These are phyloP conservation scores for Eristalinus sepulchralis DNA, from an alignment of 2,888 invertebrate genomes.

Conservation along the genomic window DNA sequence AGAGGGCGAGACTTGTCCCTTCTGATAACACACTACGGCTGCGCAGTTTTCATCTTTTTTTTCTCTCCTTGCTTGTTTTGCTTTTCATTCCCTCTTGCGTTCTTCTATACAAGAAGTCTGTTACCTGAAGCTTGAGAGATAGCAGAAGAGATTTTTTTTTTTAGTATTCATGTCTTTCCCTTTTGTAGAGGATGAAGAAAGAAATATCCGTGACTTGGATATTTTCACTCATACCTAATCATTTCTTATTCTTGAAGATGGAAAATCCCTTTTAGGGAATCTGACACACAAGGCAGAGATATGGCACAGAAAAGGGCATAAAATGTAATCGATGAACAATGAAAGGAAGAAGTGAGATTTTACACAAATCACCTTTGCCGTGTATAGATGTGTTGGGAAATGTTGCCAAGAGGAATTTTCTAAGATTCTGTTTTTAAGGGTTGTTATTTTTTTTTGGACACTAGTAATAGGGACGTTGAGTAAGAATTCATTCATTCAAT, in stretches of 20 bases:
- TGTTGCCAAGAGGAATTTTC: neutral
- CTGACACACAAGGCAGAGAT: constrained; percentile 3
- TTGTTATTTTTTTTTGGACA: neutral
- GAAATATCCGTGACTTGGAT: neutral
- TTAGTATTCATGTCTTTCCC: constrained; percentile 9
- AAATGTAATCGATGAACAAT: neutral
- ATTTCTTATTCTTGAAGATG: neutral
- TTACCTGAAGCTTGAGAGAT: constrained; percentile 8
- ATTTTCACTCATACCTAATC: neutral
- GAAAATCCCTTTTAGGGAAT: constrained; percentile 1
- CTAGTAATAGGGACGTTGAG: neutral
- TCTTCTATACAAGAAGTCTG: neutral
- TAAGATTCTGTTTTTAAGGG: neutral
- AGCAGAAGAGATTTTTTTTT: neutral
- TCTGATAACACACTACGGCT: constrained; percentile 30
- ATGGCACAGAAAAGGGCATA: constrained; percentile 10
- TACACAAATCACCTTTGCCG: neutral
- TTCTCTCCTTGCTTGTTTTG: neutral
- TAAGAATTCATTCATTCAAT: neutral
- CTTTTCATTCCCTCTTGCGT: neutral
- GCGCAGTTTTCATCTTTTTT: constrained; percentile 18
- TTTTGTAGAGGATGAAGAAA: neutral
- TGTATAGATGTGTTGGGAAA: neutral
- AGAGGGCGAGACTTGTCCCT: constrained; percentile 34
- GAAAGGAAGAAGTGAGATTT: neutral